phyloP scores from a whole-genome alignment of 2,113 vertebrate species.

The Scytalopus superciliaris region DNA sequence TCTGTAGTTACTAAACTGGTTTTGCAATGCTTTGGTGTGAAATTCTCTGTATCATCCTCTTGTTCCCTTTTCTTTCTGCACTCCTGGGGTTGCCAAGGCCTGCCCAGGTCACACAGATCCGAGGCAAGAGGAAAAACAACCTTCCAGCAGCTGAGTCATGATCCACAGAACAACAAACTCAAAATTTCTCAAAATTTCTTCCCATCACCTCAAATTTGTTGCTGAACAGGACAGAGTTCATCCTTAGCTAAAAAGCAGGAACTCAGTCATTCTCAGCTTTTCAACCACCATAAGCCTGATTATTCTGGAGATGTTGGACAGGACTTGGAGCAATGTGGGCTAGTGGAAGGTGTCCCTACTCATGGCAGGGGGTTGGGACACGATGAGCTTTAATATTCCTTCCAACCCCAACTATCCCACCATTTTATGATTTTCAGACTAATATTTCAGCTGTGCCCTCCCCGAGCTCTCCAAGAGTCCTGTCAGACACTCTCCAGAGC shows the following conservation, averaged over 20 bases:
- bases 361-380: too few species aligned
- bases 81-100: not conserved
- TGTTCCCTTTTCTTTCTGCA: not conserved
- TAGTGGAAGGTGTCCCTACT: too few species aligned
- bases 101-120: not conserved
- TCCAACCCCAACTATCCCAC: not conserved
- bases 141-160: not conserved
- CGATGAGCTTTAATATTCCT: too few species aligned
- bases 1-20: not conserved
- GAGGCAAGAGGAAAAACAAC: not conserved
- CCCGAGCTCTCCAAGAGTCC: not conserved
- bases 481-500: not conserved
- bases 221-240: not conserved
- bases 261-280: not conserved
- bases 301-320: not conserved
- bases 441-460: rapidly evolving
- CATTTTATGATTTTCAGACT: not conserved
- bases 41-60: not conserved
- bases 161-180: not conserved
- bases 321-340: not conserved
- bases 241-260: not conserved
- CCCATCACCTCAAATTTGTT: not conserved
- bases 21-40: not conserved
- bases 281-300: not conserved
- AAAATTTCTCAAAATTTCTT: not conserved